phyloP scores from a whole-genome alignment of 1,140 invertebrate genomes.

The Leptoteleia sp. region DNA sequence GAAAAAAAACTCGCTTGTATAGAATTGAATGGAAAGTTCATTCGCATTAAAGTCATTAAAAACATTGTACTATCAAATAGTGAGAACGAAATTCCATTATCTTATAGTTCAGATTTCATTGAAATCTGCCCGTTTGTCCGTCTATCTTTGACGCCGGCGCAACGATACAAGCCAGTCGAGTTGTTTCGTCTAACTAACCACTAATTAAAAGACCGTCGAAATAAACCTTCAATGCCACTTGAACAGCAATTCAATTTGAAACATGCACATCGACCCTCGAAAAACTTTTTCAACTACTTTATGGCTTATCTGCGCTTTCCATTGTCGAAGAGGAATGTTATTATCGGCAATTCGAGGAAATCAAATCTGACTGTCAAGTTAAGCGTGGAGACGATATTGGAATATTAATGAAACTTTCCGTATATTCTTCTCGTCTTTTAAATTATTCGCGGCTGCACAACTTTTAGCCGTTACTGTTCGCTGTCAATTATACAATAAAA shows the following conservation, averaged over 20 bases:
- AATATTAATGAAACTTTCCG: constrained; percentile 58
- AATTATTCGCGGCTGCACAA: constrained; percentile 6
- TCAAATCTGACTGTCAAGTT: constrained; percentile 45
- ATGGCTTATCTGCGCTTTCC: constrained; percentile 22
- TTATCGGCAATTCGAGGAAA: constrained; percentile 47
- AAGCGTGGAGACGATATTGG: constrained; percentile 44
- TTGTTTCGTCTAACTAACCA: constrained; percentile 23
- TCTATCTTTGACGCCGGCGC: too few relatives aligned
- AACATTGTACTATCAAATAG: too few relatives aligned
- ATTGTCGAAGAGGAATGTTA: constrained; percentile 56
- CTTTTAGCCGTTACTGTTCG: neutral
- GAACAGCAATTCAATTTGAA: constrained; percentile 36
- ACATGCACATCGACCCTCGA: constrained; percentile 33
- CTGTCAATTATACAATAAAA: too few relatives aligned
- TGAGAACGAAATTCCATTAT: too few relatives aligned
- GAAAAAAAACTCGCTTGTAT: too few relatives aligned
- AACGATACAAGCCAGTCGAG: too few relatives aligned
- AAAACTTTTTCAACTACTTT: constrained; percentile 48
- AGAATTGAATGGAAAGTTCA: too few relatives aligned
- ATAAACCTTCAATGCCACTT: constrained; percentile 30
- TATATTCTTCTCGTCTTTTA: constrained; percentile 19
- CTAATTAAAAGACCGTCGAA: constrained; percentile 34
- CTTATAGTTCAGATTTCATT: too few relatives aligned
- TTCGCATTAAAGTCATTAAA: too few relatives aligned
- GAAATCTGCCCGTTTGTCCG: too few relatives aligned